Percentiles rank a stretch among this genome's conserved stretches.
phyloP scores from a whole-genome alignment of 2,113 vertebrate genomes.

The Fukomys damarensis region DNA sequence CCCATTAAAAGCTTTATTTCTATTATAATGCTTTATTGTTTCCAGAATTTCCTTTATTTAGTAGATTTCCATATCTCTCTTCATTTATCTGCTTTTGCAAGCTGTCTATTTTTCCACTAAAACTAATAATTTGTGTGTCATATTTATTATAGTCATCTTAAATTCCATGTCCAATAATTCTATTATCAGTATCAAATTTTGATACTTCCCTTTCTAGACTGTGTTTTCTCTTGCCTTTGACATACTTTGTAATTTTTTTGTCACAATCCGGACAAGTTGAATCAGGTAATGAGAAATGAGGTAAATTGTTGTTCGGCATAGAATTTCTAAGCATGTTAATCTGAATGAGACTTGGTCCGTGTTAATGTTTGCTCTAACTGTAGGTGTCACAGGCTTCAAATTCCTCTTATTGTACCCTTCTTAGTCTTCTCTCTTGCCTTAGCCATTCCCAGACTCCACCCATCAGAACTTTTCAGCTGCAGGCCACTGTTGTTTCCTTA shows the following conservation, averaged over 20 bases:
- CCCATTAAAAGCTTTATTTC: neutral
- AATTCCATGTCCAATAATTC: neutral
- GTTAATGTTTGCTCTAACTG: neutral
- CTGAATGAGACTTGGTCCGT: neutral
- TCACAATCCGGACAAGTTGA: neutral
- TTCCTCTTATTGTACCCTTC: neutral
- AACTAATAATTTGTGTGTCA: neutral
- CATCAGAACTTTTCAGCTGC: neutral
- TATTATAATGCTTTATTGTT: neutral
- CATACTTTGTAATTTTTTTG: neutral
- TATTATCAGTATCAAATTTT: neutral
- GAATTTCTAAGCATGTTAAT: neutral
- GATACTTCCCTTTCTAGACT: neutral
- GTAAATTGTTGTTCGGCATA: neutral
- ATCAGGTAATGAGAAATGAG: neutral
- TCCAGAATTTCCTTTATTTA: neutral
- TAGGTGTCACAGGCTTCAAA: neutral
- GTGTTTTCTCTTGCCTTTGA: neutral
- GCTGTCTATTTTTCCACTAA: neutral
- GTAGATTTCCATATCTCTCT: neutral
- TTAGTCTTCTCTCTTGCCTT: neutral
- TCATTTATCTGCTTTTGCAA: neutral
- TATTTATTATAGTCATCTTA: conserved; percentile 35
- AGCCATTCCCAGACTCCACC: neutral
- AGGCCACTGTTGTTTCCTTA: neutral